Conservation (phyloP, 2,888 invertebrate genomes). For the Aproaerema taeniolella region DNA sequence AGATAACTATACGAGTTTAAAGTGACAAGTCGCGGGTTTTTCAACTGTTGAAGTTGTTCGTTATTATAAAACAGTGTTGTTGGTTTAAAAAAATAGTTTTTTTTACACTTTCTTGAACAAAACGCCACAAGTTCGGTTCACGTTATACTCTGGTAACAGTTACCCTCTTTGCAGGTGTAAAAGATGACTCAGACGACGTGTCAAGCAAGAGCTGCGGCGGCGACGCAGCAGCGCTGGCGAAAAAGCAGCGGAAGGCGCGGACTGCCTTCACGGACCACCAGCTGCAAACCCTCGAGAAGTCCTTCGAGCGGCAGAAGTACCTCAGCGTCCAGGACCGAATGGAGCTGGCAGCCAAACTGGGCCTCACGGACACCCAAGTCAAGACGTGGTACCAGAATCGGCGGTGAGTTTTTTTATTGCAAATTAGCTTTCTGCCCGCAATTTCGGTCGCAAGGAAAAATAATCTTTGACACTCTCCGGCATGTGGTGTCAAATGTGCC, state of each 20-base stretch:
- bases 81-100: no score
- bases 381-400: slow-evolving; percentile 99
- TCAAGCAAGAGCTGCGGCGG: slow-evolving; percentile 74
- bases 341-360: slow-evolving; percentile 97
- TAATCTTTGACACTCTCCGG: no score
- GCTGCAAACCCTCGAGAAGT: slow-evolving; percentile 96
- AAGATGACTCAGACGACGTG: slow-evolving; percentile 88
- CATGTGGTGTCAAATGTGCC: no score
- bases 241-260: slow-evolving; percentile 97
- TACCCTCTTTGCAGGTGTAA: slow-evolving; percentile 80
- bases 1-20: no score
- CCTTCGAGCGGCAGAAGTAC: slow-evolving; percentile 98
- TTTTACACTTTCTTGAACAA: no score
- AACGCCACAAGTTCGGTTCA: no score
- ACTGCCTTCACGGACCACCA: slow-evolving; percentile 99
- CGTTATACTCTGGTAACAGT: no score
- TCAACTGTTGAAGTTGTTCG: no score
- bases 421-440: background rate
- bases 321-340: slow-evolving; percentile 97
- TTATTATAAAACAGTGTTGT: no score
- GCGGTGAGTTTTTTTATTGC: slow-evolving; percentile 80
- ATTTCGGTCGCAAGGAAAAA: no score
- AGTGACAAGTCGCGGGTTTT: no score
- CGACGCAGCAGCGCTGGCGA: slow-evolving; percentile 79
- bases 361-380: slow-evolving; percentile 98